phyloP scores from a whole-genome alignment of 37 sponge, comb jelly and placozoan species.

The Ephydatia muelleri region DNA sequence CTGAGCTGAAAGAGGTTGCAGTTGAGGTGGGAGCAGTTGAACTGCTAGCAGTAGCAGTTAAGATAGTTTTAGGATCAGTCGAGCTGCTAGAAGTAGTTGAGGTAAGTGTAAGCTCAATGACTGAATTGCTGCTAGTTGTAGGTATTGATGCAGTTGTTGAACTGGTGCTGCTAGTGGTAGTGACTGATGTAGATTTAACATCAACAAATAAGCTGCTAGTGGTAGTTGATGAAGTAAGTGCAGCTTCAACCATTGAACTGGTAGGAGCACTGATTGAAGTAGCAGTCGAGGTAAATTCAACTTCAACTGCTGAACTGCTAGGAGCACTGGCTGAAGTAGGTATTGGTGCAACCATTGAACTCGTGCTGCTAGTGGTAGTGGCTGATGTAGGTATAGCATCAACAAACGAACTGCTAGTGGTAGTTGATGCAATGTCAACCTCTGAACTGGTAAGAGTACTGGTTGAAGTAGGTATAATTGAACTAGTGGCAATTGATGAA shows the following conservation, averaged over 20 bases:
- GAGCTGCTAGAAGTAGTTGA: background rate
- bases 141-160: no score
- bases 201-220: no score
- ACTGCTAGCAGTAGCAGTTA: background rate
- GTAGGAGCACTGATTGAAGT: background rate
- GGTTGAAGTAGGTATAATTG: background rate
- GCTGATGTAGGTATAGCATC: background rate
- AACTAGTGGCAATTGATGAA: background rate
- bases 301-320: no score
- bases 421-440: background rate
- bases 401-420: background rate
- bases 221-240: no score
- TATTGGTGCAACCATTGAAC: no score
- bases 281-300: no score
- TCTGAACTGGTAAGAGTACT: background rate
- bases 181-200: background rate
- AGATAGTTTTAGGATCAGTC: background rate
- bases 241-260: no score
- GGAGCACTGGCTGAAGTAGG: no score
- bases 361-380: no score
- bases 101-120: background rate
- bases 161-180: background rate
- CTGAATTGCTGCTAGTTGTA: background rate
- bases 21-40: background rate
- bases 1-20: background rate